phyloP scores from a whole-genome alignment of 2,797 vertebrate species.

The Eulemur coronatus region DNA sequence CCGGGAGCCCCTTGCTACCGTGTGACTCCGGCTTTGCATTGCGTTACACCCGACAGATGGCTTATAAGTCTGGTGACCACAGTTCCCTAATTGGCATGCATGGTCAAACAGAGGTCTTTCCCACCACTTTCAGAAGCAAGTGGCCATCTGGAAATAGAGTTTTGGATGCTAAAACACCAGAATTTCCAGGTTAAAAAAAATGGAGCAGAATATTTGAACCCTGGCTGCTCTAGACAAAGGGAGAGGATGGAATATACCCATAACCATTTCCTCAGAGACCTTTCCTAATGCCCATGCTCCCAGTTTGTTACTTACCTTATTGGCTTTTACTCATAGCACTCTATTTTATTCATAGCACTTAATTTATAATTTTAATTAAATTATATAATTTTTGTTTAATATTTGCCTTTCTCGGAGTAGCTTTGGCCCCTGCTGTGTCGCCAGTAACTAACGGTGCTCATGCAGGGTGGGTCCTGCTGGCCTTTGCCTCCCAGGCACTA shows the following conservation, averaged over 20 bases:
- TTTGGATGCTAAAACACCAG: background rate
- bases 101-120: background rate
- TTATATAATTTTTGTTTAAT: background rate
- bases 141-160: background rate
- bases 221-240: background rate
- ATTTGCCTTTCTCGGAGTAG: background rate
- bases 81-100: background rate
- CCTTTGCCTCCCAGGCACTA: background rate
- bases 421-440: background rate
- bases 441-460: background rate
- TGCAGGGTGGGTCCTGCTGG: background rate
- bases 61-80: background rate
- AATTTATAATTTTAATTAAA: background rate
- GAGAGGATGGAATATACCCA: background rate
- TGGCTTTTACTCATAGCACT: background rate
- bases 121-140: background rate
- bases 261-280: background rate
- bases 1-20: too few relatives aligned
- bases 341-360: background rate
- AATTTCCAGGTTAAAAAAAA: background rate
- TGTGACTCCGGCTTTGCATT: background rate
- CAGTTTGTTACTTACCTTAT: background rate
- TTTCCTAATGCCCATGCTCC: background rate
- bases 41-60: background rate
- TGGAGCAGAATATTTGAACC: background rate